phyloP scores from a whole-genome alignment of 2,888 invertebrate species.

The Palloptera scutellata region DNA sequence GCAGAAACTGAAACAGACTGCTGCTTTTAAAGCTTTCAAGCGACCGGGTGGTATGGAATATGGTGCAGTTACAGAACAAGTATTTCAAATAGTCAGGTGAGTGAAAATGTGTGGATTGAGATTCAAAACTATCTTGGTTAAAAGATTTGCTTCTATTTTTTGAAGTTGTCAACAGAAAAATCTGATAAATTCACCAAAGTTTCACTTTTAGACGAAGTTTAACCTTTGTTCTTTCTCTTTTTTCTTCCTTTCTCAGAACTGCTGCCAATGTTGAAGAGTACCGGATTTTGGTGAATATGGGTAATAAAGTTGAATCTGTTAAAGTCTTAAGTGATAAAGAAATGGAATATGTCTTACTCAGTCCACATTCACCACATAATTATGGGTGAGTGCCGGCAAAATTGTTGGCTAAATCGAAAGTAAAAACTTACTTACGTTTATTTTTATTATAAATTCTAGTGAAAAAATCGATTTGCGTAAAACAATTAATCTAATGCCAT shows the following conservation, averaged over 20 bases:
- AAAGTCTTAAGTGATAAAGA: conserved; percentile 41
- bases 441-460: too few species aligned
- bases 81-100: conserved; percentile 56
- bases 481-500: conserved; percentile 50
- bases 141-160: too few species aligned
- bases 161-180: too few species aligned
- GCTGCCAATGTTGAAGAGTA: conserved; percentile 51
- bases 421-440: too few species aligned
- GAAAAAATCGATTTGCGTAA: conserved; percentile 46
- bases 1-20: conserved; percentile 65
- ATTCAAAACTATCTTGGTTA: not conserved
- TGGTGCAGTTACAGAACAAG: conserved; percentile 52
- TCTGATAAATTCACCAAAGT: too few species aligned
- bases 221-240: too few species aligned
- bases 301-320: conserved; percentile 48
- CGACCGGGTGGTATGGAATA: conserved; percentile 49
- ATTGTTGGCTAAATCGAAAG: too few species aligned
- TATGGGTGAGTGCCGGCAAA: conserved; percentile 51
- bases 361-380: conserved; percentile 46
- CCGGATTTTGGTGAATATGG: conserved; percentile 54
- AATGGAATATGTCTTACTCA: conserved; percentile 52
- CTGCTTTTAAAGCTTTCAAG: conserved; percentile 57
- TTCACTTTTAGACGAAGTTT: too few species aligned
- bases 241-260: conserved; percentile 44
- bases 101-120: not conserved